Evolutionary conservation across 2,113 vertebrate species (phyloP).

Genomic region (Thermophis baileyi): DNA sequence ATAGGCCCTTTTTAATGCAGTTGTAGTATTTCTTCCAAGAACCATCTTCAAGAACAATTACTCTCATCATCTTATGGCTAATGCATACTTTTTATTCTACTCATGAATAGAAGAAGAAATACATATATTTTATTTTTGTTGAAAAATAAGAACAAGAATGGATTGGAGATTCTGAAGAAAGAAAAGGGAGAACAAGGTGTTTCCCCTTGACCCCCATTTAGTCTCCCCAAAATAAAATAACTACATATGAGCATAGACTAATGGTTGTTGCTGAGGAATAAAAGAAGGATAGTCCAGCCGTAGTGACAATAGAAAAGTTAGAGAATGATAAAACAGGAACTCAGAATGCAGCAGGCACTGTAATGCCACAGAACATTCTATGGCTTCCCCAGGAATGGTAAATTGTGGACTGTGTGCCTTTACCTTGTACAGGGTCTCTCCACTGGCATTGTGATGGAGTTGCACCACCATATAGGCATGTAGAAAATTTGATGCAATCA

Average conservation of each 20-base stretch:
- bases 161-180: background rate
- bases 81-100: background rate
- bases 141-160: background rate
- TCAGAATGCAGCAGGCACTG: background rate
- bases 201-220: background rate
- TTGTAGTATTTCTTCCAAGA: background rate
- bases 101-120: background rate
- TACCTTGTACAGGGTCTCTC: constrained; percentile 69
- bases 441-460: constrained; percentile 60
- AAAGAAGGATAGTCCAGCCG: background rate
- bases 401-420: background rate
- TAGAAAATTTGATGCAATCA: constrained; percentile 88
- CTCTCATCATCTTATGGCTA: background rate
- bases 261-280: background rate
- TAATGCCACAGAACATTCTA: background rate
- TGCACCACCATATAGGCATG: constrained; percentile 86
- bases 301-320: background rate
- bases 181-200: background rate
- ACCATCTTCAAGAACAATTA: background rate
- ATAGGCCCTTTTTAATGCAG: background rate
- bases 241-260: background rate
- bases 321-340: background rate
- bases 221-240: background rate
- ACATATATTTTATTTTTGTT: background rate
- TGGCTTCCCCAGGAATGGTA: background rate